These are phyloP conservation scores for Drosophila punjabiensis DNA, from an alignment of 1,140 invertebrate genomes.

Conservation along the genomic window DNA sequence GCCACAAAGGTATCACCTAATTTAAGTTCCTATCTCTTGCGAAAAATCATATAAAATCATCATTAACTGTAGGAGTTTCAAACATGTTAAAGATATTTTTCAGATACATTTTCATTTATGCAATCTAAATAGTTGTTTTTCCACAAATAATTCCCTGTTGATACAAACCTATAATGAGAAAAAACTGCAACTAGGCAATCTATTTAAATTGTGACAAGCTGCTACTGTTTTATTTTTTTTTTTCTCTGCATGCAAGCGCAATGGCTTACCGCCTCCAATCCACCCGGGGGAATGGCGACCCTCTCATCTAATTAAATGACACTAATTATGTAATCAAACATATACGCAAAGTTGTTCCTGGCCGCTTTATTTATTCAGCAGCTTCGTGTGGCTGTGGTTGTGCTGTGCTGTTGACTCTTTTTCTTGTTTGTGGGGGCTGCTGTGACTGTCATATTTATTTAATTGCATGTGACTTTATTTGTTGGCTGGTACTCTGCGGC, in stretches of 20 bases:
- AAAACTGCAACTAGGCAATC: not conserved
- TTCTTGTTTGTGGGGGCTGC: conserved; percentile 24
- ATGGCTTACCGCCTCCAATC: not conserved
- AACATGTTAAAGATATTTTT: not conserved
- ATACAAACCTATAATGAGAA: not conserved
- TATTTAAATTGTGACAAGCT: not conserved
- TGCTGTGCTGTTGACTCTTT: conserved; percentile 29
- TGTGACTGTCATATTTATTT: conserved; percentile 75
- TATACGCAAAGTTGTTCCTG: conserved; percentile 54
- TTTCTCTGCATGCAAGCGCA: not conserved
- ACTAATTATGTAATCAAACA: conserved; percentile 79
- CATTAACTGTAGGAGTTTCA: not conserved
- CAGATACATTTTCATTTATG: not conserved
- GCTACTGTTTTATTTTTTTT: not conserved
- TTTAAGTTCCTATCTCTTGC: not conserved
- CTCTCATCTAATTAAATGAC: conserved; percentile 41
- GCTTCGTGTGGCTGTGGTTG: conserved; percentile 29
- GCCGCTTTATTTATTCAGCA: conserved; percentile 58
- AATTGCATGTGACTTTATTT: conserved; percentile 77
- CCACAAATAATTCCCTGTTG: not conserved
- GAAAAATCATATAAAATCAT: not conserved
- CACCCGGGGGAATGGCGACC: conserved; percentile 13
- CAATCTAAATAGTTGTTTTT: not conserved
- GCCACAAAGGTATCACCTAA: not conserved
- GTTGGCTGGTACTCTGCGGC: conserved; percentile 49